phyloP scores from a whole-genome alignment of 2,113 vertebrate species.

The Bujurquina vittata region DNA sequence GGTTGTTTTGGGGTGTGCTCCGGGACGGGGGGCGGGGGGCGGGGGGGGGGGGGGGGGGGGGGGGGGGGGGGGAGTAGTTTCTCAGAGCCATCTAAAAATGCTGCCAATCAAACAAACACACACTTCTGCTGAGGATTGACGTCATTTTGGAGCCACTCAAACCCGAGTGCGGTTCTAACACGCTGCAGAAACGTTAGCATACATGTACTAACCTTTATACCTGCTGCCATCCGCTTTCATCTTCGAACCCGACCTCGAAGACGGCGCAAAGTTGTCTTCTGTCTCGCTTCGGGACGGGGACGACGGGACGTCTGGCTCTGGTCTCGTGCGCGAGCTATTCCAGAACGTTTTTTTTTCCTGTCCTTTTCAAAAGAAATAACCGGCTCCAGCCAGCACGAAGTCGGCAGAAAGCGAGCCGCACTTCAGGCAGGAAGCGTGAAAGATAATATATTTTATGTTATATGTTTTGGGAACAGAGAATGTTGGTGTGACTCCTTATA shows the following conservation, averaged over 20 bases:
- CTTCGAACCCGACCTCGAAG: not conserved
- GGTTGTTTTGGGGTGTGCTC: no score
- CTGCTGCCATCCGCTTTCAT: not conserved
- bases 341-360: not conserved
- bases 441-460: constrained; percentile 48
- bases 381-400: not conserved
- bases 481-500: constrained; percentile 45
- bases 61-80: no score
- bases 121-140: not conserved
- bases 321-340: not conserved
- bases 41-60: no score
- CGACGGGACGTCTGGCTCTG: constrained; percentile 40
- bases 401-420: constrained; percentile 1
- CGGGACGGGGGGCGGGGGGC: no score
- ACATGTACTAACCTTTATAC: not conserved
- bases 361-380: constrained; percentile 14
- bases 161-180: not conserved
- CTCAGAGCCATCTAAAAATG: not conserved
- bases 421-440: constrained; percentile 34
- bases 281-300: not conserved
- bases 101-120: not conserved
- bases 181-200: not conserved
- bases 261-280: not conserved
- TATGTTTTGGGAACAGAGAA: constrained; percentile 49
- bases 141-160: not conserved